A percentile compares a stretch with the other conserved stretches of the same genome.
These are phyloP conservation scores for Acrobasis suavella DNA, from an alignment of 2,888 invertebrate genomes.

Conservation along the genomic window DNA sequence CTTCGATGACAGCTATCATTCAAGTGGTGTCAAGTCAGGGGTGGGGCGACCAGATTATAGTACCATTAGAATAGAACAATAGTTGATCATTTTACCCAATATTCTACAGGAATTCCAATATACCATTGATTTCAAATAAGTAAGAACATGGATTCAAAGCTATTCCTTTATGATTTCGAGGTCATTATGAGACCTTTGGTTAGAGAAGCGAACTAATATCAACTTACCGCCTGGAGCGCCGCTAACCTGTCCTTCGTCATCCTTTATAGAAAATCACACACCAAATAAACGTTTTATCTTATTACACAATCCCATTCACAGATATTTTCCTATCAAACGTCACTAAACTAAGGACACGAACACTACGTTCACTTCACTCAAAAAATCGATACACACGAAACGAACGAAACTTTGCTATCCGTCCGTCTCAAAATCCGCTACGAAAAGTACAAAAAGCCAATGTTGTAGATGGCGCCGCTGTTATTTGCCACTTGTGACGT, in stretches of 20 bases:
- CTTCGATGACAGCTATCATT: constrained; percentile 68
- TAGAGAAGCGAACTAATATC: constrained; percentile 56
- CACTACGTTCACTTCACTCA: constrained; percentile 86
- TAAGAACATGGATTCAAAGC: constrained; percentile 49
- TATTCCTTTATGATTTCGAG: constrained; percentile 67
- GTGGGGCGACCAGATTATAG: constrained; percentile 70
- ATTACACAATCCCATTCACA: constrained; percentile 91
- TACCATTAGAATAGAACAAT: constrained; percentile 40
- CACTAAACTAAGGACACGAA: constrained; percentile 88
- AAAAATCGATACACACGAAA: constrained; percentile 91
- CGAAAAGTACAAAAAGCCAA: constrained; percentile 38
- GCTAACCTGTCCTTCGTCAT: constrained; percentile 99
- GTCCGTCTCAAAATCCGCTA: constrained; percentile 67
- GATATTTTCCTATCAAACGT: constrained; percentile 86
- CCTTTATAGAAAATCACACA: constrained; percentile 85
- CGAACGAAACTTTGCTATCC: constrained; percentile 83
- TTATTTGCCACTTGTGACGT: constrained; percentile 54
- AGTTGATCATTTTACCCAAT: not conserved
- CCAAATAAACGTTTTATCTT: constrained; percentile 85
- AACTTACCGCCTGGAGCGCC: constrained; percentile 95
- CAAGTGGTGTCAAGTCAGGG: constrained; percentile 62
- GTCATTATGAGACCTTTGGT: constrained; percentile 71
- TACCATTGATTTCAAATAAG: constrained; percentile 31
- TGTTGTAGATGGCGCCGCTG: constrained; percentile 66
- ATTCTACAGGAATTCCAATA: constrained; percentile 12